phyloP scores from a whole-genome alignment of 2,888 invertebrate genomes.

The Hirtodrosophila histrioides region DNA sequence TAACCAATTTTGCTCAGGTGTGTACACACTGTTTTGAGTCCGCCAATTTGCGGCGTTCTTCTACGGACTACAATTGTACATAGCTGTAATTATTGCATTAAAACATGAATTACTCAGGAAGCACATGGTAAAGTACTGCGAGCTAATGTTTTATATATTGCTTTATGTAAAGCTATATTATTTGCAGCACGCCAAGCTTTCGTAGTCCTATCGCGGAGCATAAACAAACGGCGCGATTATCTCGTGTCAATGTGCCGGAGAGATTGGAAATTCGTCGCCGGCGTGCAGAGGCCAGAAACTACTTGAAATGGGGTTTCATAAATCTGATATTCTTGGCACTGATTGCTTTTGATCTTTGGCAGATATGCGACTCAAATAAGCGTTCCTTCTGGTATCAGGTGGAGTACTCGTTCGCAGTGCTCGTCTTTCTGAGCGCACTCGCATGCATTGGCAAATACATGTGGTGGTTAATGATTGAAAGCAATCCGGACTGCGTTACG shows the following conservation, averaged over 20 bases:
- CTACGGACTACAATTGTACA: constrained; percentile 6
- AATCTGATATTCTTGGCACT: constrained; percentile 75
- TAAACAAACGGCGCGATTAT: constrained; percentile 6
- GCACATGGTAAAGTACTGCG: constrained; percentile 44
- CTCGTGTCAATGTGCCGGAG: constrained; percentile 66
- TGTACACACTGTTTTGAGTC: constrained; percentile 37
- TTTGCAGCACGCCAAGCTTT: constrained; percentile 69
- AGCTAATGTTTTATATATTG: no score
- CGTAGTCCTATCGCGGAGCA: constrained; percentile 32
- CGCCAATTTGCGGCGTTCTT: constrained; percentile 56
- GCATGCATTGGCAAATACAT: constrained; percentile 86
- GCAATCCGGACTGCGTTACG: constrained; percentile 85
- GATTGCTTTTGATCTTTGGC: constrained; percentile 77
- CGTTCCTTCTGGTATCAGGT: constrained; percentile 82
- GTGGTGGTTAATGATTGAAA: constrained; percentile 82
- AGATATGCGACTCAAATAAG: constrained; percentile 72
- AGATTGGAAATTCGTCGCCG: constrained; percentile 76
- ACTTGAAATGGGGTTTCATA: constrained; percentile 82
- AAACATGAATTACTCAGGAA: constrained; percentile 53
- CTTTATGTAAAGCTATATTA: neutral
- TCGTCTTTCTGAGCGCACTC: constrained; percentile 85
- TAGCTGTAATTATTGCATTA: neutral
- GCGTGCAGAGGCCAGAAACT: constrained; percentile 70
- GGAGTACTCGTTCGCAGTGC: constrained; percentile 84
- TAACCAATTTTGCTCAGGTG: neutral